Base-by-base conservation (phyloP, 2,113 vertebrate genomes). In the Ciconia boyciana region DNA sequence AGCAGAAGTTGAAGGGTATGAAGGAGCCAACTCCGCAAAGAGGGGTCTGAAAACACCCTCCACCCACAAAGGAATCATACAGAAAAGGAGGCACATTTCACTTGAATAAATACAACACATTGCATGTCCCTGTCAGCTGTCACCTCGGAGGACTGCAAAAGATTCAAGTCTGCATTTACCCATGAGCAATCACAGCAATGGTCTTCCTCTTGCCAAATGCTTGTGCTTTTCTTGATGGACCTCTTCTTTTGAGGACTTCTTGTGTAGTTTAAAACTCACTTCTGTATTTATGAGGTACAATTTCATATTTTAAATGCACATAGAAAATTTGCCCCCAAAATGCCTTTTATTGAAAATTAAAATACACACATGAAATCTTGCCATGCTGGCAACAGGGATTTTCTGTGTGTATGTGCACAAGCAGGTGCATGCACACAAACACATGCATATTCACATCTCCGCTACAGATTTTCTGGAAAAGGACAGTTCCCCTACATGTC, bases 401-500 rank as follows among this genome's bases (percentile, higher is more conserved):
- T n/a, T 48, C 32, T 32, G 2, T 8, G 24, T 25, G 9, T 13
- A 9, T 2, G 5, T 31, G 62, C 75, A 43, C 4, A 2, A 46
- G 60, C 34, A 41, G 28, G 31, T 44, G 46, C 65, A 22, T 13
- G 13, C 11, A 10, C 39, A 87, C 21, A n/a, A 65, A 52, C 31
- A n/a, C 7, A 13, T 0, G 1, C 22, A n/a, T 7, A 44, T 21
- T 79, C 58, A 77, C 36, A 58, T 3, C 68, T 54, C 13, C 0
- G 2, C 21, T 55, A 26, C 13, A 60, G 55, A 16, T 83, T 16
- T 72, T 54, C 57, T 64, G 39, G 81, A 61, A 87, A 41, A 80
- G 36, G 64, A 64, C 31, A 31, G 10, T 3, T 72, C 52, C 70
- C 72, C 18, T 16, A 6, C 3, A 2, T 7, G 16, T 41, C 57